Conservation (phyloP, 2,888 invertebrate species). For the Noctua fimbriata region DNA sequence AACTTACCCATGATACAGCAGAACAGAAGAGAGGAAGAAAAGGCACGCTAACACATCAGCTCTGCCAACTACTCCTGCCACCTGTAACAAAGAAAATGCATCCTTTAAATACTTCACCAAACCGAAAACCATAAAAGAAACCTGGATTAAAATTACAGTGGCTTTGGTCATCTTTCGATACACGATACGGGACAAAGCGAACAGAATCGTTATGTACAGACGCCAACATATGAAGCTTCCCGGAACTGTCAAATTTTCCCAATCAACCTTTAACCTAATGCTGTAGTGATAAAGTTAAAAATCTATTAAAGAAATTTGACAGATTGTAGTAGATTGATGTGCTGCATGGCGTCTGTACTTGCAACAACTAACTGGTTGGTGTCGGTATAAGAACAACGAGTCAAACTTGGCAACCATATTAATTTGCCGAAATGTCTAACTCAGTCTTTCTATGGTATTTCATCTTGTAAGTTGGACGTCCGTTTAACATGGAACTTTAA, state of each 20-base stretch:
- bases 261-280: too few species aligned
- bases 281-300: too few species aligned
- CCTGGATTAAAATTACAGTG: background rate
- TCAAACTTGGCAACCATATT: background rate
- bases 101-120: background rate
- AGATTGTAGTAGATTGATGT: too few species aligned
- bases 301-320: too few species aligned
- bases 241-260: too few species aligned
- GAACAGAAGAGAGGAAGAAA: constrained; percentile 95
- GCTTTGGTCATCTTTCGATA: background rate
- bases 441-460: background rate
- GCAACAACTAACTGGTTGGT: background rate
- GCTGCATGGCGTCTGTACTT: background rate
- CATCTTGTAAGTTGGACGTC: background rate
- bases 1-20: constrained; percentile 95
- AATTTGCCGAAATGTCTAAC: background rate
- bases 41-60: constrained; percentile 96
- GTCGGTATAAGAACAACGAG: background rate
- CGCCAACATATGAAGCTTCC: too few species aligned
- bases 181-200: background rate
- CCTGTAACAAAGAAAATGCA: constrained; percentile 88
- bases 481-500: background rate
- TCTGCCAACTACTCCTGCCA: constrained; percentile 96
- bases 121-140: background rate
- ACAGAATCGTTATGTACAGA: background rate